Percentiles rank a stretch among this genome's conserved stretches.
Evolutionary conservation across 1,140 invertebrate genomes (phyloP).

Genomic region (Brachionus sp.): DNA sequence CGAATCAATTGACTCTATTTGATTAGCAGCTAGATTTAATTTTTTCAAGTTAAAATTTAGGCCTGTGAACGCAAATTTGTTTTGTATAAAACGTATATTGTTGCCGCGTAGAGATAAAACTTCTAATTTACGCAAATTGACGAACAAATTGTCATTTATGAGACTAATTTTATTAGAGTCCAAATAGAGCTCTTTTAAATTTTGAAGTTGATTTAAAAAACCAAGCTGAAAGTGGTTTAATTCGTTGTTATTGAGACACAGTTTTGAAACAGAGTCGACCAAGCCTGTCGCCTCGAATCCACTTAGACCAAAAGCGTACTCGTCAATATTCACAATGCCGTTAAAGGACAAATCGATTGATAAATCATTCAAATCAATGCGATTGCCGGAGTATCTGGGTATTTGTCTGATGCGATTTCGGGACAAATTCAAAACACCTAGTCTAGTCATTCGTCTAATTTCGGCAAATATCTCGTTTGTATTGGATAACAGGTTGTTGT

Average conservation of each 20-base stretch:
- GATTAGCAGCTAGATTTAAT: conserved; percentile 41
- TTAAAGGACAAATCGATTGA: conserved; percentile 35
- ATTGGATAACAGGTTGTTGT: background rate
- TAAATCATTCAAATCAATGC: background rate
- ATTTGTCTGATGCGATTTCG: conserved; percentile 14
- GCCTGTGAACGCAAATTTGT: background rate
- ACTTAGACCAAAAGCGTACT: conserved; percentile 16
- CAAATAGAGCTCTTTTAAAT: background rate
- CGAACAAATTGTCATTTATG: conserved; percentile 17
- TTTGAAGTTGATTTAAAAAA: conserved; percentile 15
- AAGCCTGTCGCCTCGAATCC: background rate
- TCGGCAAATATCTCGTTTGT: background rate
- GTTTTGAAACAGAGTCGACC: background rate
- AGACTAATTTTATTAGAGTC: conserved; percentile 19
- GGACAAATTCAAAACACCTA: background rate
- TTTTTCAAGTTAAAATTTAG: conserved; percentile 24
- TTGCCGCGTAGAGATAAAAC: conserved; percentile 33
- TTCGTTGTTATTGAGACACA: conserved; percentile 38
- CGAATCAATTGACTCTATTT: background rate
- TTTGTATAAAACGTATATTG: background rate
- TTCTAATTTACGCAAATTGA: background rate
- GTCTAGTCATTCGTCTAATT: background rate
- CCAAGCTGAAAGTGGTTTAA: conserved; percentile 19
- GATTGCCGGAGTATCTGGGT: background rate
- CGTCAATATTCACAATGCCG: background rate